Evolutionary conservation across 2,888 invertebrate genomes (phyloP), one percentile per base, ranked within the genome.

Genomic region (Bellardia pandia): DNA sequence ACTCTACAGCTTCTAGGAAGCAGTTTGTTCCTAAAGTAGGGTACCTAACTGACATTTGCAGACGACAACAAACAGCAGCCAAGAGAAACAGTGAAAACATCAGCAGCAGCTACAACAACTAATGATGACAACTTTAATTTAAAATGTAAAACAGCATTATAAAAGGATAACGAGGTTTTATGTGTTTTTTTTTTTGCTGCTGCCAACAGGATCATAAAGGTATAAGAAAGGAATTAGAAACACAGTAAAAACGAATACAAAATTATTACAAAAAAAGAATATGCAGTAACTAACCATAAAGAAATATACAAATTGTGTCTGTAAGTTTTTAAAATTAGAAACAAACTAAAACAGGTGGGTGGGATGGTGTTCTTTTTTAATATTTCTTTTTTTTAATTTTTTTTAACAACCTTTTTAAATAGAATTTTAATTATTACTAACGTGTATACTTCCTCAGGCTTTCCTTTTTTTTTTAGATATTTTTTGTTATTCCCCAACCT

Each of bases 131-230:
- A 68, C 45, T 71, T 60, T 23, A 82, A 81, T 85, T 81, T 74
- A 69, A 80, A 78, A 81, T 87, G 77, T 85, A 72, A 85, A 85
- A 85, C 80, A 85, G 37, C 45, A 77, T 75, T 60, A 40, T 79
- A 79, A 79, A 64, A 84, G 82, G 77, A 82, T 82, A 77, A 82
- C 84, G 42, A 76, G 69, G 60, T 53, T 68, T 82, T 75, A 68
- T 48, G 13, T 45, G 2, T 3, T 13, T 69, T 37, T 45, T 5
- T 0, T 37, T 37, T 37, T 37, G 5, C 6, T 2, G 37, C 42
- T 42, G 14, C 23, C 45, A 23, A 42, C 40, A 58, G 42, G 11
- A 64, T 23, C 42, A n/a, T 13, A 60, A 69, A 69, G 37, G 56
- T 68, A 62, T 58, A 37, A 11, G 23, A 66, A 68, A 53, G 42